phyloP scores from a whole-genome alignment of 2,888 invertebrate genomes.

The Melieria picta region DNA sequence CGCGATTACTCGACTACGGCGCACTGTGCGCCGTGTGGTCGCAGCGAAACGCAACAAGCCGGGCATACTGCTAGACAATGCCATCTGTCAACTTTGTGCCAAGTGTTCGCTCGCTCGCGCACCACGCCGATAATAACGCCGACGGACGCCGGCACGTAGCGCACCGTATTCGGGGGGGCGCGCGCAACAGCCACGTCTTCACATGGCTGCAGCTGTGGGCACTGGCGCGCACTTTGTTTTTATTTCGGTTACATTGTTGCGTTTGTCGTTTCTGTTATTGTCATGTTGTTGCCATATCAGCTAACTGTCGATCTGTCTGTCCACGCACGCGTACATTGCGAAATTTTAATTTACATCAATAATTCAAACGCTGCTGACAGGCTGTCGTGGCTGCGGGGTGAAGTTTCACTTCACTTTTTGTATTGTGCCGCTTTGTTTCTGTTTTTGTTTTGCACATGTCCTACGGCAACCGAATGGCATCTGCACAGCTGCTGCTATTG shows the following conservation, averaged over 20 bases:
- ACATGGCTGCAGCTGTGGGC: background rate
- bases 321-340: constrained; percentile 14
- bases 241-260: background rate
- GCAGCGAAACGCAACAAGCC: no score
- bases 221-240: background rate
- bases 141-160: no score
- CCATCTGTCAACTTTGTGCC: no score
- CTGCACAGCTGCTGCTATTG: no score
- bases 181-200: no score
- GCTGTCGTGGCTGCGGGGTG: constrained; percentile 9
- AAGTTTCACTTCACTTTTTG: constrained; percentile 14
- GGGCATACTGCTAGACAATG: no score
- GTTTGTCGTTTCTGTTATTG: background rate
- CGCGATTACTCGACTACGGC: no score
- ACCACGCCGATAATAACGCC: no score
- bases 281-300: background rate
- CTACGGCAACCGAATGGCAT: no score
- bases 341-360: constrained; percentile 29
- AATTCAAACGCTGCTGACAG: constrained; percentile 28
- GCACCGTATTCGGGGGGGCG: no score
- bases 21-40: no score
- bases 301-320: background rate
- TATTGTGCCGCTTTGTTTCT: background rate
- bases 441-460: background rate
- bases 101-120: no score